phyloP scores from a whole-genome alignment of 2,113 vertebrate species.

The Onychostoma macrolepis region DNA sequence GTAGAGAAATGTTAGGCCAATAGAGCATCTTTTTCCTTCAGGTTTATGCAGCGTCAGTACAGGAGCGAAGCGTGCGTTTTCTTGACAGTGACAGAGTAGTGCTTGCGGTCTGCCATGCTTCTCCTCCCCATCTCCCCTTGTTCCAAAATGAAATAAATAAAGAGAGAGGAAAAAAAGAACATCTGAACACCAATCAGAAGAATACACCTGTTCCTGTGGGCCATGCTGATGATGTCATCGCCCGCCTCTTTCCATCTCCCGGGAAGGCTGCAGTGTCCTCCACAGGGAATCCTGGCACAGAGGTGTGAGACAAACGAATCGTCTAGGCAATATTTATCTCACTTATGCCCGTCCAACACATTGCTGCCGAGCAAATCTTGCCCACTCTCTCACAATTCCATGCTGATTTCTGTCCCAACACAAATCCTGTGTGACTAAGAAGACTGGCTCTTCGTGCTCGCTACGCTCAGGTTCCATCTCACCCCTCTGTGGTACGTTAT shows the following conservation, averaged over 20 bases:
- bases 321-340: conserved; percentile 55
- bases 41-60: conserved; percentile 54
- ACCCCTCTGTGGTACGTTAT: conserved; percentile 3
- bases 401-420: conserved; percentile 45
- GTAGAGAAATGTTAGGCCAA: conserved; percentile 12
- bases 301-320: conserved; percentile 44
- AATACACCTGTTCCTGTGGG: conserved; percentile 56
- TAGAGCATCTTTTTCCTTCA: conserved; percentile 16
- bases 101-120: conserved; percentile 23
- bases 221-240: conserved; percentile 57
- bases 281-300: conserved; percentile 43
- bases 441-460: not conserved
- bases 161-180: not conserved
- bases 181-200: conserved; percentile 38
- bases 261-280: conserved; percentile 40
- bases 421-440: conserved; percentile 44
- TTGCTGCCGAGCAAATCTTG: conserved; percentile 46
- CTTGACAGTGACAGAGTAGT: conserved; percentile 60
- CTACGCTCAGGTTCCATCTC: conserved; percentile 31
- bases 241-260: conserved; percentile 34
- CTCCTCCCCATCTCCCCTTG: conserved; percentile 19
- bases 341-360: conserved; percentile 55
- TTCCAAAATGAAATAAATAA: conserved; percentile 24
- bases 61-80: conserved; percentile 45
- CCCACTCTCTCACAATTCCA: conserved; percentile 42